Percentiles rank a stretch among this genome's conserved stretches.
Conservation (phyloP, 2,888 invertebrate genomes). For the Nemoura dubitans region DNA sequence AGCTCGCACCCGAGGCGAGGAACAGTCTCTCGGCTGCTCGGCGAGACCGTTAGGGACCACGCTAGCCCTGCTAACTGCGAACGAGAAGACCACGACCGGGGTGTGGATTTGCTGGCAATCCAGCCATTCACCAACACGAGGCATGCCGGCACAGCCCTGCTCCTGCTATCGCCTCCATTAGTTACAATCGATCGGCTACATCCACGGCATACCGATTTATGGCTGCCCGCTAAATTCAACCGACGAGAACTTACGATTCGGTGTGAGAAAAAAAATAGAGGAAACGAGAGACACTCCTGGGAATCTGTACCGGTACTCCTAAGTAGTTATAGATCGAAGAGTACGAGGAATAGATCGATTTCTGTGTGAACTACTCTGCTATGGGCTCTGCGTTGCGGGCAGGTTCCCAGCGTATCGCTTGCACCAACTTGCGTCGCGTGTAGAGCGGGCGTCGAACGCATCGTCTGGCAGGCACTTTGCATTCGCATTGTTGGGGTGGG, state of each 20-base stretch:
- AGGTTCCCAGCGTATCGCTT: not conserved
- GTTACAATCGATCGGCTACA: not conserved
- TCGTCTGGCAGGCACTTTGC: not conserved
- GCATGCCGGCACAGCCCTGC: too few relatives aligned
- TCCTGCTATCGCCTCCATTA: not conserved
- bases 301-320: not conserved
- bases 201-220: not conserved
- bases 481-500: not conserved
- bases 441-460: not conserved
- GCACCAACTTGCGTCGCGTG: not conserved
- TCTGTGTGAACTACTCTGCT: not conserved
- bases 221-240: not conserved
- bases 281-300: not conserved
- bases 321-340: not conserved
- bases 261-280: not conserved
- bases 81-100: too few relatives aligned
- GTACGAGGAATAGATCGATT: not conserved
- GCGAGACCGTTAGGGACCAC: too few relatives aligned
- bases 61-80: too few relatives aligned
- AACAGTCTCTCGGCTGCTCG: not conserved
- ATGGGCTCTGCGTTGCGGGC: not conserved
- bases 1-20: not conserved
- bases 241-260: conserved; percentile 19
- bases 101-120: not conserved
- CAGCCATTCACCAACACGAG: not conserved